Conservation (phyloP, 2,113 vertebrate genomes). For the Tonatia bakeri region DNA sequence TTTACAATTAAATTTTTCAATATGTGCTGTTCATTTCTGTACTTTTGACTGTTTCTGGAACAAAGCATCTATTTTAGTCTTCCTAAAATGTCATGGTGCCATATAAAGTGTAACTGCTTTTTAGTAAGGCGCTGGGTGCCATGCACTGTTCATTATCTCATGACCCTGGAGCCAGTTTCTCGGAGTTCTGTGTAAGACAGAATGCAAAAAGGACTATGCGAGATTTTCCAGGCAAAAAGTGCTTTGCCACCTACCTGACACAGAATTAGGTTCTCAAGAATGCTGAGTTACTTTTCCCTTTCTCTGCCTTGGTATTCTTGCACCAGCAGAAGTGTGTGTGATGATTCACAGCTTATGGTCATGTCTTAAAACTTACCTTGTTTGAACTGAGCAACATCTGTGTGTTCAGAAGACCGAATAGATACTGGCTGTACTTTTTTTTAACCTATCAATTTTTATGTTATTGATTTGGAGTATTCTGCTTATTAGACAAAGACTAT, state of each 20-base stretch:
- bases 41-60: background rate
- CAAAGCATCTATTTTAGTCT: background rate
- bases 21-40: background rate
- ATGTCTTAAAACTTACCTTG: background rate
- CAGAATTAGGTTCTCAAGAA: background rate
- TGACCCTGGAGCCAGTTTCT: background rate
- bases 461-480: constrained; percentile 37
- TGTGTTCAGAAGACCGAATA: background rate
- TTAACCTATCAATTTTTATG: constrained; percentile 1
- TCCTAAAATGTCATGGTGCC: background rate
- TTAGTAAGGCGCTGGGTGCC: background rate
- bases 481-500: background rate
- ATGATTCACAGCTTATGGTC: background rate
- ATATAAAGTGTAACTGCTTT: background rate
- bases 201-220: background rate
- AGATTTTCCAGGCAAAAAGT: background rate
- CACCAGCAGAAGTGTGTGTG: background rate
- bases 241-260: background rate
- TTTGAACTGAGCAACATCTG: background rate
- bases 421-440: background rate
- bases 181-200: background rate
- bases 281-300: background rate
- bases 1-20: background rate
- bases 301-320: background rate
- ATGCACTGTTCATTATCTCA: background rate